phyloP scores from a whole-genome alignment of 2,888 invertebrate genomes.

The Teinopalpus imperialis region DNA sequence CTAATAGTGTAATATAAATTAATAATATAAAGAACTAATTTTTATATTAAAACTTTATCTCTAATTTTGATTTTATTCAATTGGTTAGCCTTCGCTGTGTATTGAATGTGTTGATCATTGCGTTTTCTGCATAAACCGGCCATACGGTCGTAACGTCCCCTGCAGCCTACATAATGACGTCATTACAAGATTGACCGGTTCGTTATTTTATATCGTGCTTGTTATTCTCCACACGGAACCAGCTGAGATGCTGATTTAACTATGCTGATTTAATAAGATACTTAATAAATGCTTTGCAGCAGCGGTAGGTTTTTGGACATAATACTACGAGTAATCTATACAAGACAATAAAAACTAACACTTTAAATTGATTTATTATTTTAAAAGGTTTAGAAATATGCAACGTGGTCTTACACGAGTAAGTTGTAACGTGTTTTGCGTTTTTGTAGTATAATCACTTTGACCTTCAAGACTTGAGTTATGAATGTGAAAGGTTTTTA shows the following conservation, averaged over 20 bases:
- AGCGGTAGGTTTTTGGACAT: no score
- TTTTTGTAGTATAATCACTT: conserved; percentile 11
- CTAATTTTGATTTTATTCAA: no score
- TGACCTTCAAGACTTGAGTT: conserved; percentile 13
- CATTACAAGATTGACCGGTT: conserved; percentile 47
- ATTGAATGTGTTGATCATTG: no score
- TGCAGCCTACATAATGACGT: conserved; percentile 47
- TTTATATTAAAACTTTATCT: no score
- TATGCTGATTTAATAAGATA: neutral
- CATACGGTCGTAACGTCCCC: conserved; percentile 24
- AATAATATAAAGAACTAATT: no score
- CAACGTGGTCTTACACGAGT: neutral
- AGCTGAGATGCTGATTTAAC: conserved; percentile 16
- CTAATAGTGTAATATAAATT: no score
- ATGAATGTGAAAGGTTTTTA: conserved; percentile 22
- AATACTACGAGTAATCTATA: no score
- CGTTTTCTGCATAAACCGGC: neutral
- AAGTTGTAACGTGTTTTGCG: neutral
- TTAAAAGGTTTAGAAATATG: neutral
- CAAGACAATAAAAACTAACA: no score
- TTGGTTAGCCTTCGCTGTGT: no score
- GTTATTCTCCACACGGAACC: conserved; percentile 28
- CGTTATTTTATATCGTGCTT: conserved; percentile 30
- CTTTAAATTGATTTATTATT: no score
- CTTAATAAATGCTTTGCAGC: no score